Evolutionary conservation across 2,797 vertebrate species (phyloP).

Genomic region (Myotis vivesi): DNA sequence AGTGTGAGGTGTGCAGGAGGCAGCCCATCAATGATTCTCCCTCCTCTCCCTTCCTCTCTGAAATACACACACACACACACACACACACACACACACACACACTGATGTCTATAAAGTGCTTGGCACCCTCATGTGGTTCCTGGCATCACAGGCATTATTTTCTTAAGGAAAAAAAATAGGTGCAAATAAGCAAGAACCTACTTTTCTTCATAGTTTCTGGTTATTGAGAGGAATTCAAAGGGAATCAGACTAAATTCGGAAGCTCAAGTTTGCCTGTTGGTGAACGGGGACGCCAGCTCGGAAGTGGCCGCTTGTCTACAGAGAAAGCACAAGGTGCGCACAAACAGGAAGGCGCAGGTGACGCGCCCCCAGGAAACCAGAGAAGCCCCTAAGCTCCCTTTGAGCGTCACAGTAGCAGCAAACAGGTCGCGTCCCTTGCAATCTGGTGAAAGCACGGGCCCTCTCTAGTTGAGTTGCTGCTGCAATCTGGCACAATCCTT

Average conservation of each 20-base stretch:
- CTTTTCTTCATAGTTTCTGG: neutral
- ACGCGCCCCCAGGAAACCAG: neutral
- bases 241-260: constrained; percentile 27
- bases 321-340: neutral
- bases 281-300: neutral
- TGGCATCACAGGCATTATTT: neutral
- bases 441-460: neutral
- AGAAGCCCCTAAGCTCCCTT: neutral
- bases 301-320: neutral
- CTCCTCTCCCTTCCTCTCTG: no score
- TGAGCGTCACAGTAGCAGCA: neutral
- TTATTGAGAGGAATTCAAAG: neutral
- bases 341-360: neutral
- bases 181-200: neutral
- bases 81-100: no score
- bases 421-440: neutral
- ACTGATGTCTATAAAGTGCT: neutral
- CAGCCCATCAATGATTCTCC: no score
- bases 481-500: neutral
- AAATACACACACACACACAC: no score
- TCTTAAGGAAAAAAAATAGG: neutral
- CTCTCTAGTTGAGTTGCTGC: neutral
- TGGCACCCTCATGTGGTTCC: neutral
- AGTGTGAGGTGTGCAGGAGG: no score
- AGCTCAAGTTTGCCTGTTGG: neutral